Conservation (phyloP, 2,888 invertebrate species). For the Pardosa pseudoannulata region DNA sequence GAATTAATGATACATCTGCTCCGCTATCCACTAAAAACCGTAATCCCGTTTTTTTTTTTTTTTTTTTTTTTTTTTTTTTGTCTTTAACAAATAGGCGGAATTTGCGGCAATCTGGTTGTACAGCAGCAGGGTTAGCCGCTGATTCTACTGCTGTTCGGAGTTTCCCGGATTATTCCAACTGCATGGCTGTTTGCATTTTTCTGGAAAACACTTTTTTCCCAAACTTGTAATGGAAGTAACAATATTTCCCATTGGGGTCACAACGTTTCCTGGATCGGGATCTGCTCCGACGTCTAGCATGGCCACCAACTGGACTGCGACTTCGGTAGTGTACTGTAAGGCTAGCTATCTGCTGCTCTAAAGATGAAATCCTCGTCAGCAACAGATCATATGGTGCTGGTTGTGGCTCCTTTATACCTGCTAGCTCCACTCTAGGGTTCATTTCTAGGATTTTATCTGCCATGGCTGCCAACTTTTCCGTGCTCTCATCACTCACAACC, state of each 20-base stretch:
- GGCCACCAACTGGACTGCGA: neutral
- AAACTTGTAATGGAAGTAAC: neutral
- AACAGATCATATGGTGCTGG: neutral
- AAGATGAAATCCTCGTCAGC: neutral
- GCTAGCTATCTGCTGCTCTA: neutral
- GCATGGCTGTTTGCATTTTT: neutral
- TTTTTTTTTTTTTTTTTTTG: no score
- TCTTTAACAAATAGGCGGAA: slow-evolving; percentile 2
- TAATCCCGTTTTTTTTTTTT: slow-evolving; percentile 23
- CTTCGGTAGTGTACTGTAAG: neutral
- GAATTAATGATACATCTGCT: slow-evolving; percentile 28
- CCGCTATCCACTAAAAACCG: slow-evolving; percentile 50
- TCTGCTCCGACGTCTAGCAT: neutral
- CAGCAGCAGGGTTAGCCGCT: slow-evolving; percentile 8
- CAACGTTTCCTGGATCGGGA: neutral
- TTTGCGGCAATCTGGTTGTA: slow-evolving; percentile 6
- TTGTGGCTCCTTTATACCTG: neutral
- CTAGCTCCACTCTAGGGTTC: neutral
- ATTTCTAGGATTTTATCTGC: neutral
- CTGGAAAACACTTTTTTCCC: neutral
- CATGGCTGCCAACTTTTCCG: neutral
- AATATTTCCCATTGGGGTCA: neutral
- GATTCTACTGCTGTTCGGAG: slow-evolving; percentile 4
- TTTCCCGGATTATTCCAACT: neutral
- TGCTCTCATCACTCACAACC: neutral